Percentiles rank a stretch among this genome's conserved stretches.
Evolutionary conservation across 2,113 vertebrate species (phyloP).

Genomic region (Neotoma lepida): DNA sequence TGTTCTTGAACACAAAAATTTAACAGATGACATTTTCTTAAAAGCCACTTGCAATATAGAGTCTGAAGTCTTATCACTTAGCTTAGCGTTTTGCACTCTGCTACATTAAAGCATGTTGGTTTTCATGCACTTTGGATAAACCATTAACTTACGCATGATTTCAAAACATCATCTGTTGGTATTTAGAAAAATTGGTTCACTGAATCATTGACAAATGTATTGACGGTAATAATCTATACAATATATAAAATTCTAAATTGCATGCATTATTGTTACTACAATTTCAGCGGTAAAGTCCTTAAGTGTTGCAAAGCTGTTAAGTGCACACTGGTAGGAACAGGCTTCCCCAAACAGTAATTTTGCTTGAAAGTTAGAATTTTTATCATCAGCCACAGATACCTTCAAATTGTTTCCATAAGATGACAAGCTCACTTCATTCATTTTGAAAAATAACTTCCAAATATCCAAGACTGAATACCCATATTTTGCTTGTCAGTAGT

Average conservation of each 20-base stretch:
- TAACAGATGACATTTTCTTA: conserved; percentile 37
- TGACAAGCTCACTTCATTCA: not conserved
- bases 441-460: conserved; percentile 50
- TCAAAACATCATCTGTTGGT: conserved; percentile 7
- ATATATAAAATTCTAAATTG: not conserved
- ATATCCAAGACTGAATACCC: not conserved
- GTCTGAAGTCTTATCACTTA: not conserved
- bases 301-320: conserved; percentile 3
- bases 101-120: not conserved
- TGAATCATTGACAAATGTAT: conserved; percentile 11
- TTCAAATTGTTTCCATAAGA: conserved; percentile 22
- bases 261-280: not conserved
- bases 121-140: not conserved
- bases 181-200: conserved; percentile 30
- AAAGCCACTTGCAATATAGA: not conserved
- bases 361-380: conserved; percentile 47
- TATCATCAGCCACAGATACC: not conserved
- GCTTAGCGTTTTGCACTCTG: not conserved
- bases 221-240: not conserved
- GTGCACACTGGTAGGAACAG: not conserved
- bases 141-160: conserved; percentile 26
- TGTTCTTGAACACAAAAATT: conserved; percentile 34
- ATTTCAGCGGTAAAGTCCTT: not conserved
- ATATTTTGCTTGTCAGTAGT: not conserved
- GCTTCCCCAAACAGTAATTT: conserved; percentile 52